These are phyloP conservation scores for Metridium senile DNA, from an alignment of 92 coral and sea anemone genomes.

Conservation along the genomic window DNA sequence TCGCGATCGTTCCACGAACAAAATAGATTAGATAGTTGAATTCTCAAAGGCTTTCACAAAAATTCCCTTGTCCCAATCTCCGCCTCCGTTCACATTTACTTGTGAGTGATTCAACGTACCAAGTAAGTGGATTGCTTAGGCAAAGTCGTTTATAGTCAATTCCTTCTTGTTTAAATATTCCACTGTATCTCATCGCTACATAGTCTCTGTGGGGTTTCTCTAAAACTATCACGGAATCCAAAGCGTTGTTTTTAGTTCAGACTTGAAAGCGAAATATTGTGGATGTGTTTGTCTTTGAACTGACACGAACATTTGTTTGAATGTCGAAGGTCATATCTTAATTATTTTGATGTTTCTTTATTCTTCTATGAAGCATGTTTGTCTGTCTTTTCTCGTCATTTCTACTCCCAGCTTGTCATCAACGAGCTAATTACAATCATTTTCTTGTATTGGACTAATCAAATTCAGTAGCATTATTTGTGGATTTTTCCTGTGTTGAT, in stretches of 20 bases:
- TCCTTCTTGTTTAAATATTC: too few species aligned
- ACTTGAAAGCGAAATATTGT: slow-evolving; percentile 25
- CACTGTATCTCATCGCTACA: slow-evolving; percentile 1
- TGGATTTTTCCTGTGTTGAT: neutral
- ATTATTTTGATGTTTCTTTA: neutral
- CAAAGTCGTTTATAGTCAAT: too few species aligned
- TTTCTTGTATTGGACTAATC: neutral
- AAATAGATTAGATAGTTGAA: slow-evolving; percentile 30
- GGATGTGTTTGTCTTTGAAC: slow-evolving; percentile 12
- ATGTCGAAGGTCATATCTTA: slow-evolving; percentile 10
- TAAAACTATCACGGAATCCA: slow-evolving; percentile 23
- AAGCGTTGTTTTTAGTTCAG: neutral
- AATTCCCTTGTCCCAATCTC: neutral
- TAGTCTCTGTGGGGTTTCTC: slow-evolving; percentile 15
- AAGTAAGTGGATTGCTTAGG: slow-evolving; percentile 3
- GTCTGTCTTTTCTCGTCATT: neutral
- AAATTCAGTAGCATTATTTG: neutral
- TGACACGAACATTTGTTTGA: slow-evolving; percentile 15
- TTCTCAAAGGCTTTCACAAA: slow-evolving; percentile 35
- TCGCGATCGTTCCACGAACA: slow-evolving; percentile 6
- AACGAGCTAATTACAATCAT: neutral
- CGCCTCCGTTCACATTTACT: slow-evolving; percentile 11
- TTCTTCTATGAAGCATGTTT: neutral
- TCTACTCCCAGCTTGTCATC: neutral
- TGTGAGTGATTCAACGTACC: neutral